These are phyloP conservation scores for Zhuqinia jingwanae DNA, from an alignment of 2,888 invertebrate species.

Conservation along the genomic window DNA sequence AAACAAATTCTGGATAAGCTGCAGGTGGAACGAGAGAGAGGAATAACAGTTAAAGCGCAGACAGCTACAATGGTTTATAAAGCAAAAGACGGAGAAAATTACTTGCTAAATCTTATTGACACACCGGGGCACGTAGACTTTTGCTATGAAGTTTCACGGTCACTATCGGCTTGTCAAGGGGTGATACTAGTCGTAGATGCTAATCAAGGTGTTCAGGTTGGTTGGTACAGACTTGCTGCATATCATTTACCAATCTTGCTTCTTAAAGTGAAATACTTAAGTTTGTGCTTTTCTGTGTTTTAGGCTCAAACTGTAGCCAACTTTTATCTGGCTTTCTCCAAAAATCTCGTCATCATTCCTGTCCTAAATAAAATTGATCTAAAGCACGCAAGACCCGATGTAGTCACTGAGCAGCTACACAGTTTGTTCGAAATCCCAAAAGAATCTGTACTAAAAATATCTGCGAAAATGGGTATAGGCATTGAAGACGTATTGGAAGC, in stretches of 20 bases:
- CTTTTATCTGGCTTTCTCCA: slow-evolving; percentile 93
- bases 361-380: slow-evolving; percentile 98
- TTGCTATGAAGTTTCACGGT: slow-evolving; percentile 95
- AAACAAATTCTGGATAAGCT: slow-evolving; percentile 83
- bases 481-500: slow-evolving; percentile 89
- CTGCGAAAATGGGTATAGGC: slow-evolving; percentile 95
- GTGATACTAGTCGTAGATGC: slow-evolving; percentile 97
- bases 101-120: slow-evolving; percentile 96
- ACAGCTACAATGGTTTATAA: slow-evolving; percentile 92
- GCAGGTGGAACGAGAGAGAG: slow-evolving; percentile 95
- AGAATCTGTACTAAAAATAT: slow-evolving; percentile 88
- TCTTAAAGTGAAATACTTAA: neutral
- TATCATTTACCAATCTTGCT: too few species aligned
- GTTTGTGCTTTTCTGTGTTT: slow-evolving; percentile 84
- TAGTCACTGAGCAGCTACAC: slow-evolving; percentile 89
- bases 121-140: slow-evolving; percentile 99
- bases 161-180: slow-evolving; percentile 96
- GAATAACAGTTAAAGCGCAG: slow-evolving; percentile 99
- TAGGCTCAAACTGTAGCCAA: slow-evolving; percentile 98
- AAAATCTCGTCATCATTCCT: slow-evolving; percentile 91
- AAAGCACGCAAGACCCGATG: slow-evolving; percentile 92
- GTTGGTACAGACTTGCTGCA: neutral
- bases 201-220: slow-evolving; percentile 85
- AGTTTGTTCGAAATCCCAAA: slow-evolving; percentile 91
- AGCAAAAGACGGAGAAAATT: slow-evolving; percentile 84